Evolutionary conservation across 2,113 vertebrate genomes (phyloP).

Genomic region (Saguinus imperator): DNA sequence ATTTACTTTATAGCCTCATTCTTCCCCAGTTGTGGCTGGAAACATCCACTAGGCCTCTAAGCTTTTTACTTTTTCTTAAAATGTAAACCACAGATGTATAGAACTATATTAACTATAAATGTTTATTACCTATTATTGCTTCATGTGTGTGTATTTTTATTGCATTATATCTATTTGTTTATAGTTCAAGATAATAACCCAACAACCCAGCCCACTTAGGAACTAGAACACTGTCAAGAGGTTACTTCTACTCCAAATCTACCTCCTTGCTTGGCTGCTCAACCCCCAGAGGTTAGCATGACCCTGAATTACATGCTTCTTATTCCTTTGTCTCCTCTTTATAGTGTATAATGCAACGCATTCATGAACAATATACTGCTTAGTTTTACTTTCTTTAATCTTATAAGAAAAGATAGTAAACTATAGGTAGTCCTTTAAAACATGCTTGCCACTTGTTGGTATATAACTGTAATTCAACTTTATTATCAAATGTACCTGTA

Average conservation of each 20-base stretch:
- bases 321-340: not conserved
- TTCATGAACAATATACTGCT: not conserved
- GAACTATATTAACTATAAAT: not conserved
- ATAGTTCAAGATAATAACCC: not conserved
- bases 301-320: not conserved
- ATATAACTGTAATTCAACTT: not conserved
- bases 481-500: not conserved
- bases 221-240: not conserved
- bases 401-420: not conserved
- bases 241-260: not conserved
- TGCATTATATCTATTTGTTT: not conserved
- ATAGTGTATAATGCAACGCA: not conserved
- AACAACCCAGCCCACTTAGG: not conserved
- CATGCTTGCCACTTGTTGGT: not conserved
- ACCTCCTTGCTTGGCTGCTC: not conserved
- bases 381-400: not conserved
- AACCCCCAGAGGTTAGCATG: not conserved
- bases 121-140: not conserved
- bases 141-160: not conserved
- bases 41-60: not conserved
- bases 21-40: not conserved
- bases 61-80: not conserved
- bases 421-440: not conserved
- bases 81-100: not conserved
- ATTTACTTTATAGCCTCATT: not conserved